These are phyloP conservation scores for Anguilla rostrata DNA, from an alignment of 2,113 vertebrate species.

Conservation along the genomic window DNA sequence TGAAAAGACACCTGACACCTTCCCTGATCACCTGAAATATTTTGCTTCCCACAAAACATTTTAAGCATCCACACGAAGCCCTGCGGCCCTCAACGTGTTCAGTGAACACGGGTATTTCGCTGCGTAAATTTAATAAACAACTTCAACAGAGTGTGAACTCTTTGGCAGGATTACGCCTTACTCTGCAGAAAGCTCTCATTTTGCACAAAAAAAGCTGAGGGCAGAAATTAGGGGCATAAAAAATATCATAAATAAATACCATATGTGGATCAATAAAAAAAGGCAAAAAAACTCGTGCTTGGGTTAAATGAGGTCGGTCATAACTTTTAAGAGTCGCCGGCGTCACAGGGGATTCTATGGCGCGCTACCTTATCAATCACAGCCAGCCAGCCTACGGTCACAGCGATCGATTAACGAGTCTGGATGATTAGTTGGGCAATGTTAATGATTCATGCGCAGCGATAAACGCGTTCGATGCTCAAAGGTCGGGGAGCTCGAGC, in stretches of 20 bases:
- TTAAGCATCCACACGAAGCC: background rate
- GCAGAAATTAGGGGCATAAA: background rate
- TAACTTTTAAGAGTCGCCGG: background rate
- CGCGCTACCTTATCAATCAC: background rate
- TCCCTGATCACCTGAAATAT: background rate
- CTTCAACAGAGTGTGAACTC: background rate
- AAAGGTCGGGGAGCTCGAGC: background rate
- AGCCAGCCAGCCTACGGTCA: background rate
- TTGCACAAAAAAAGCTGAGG: background rate
- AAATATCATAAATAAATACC: background rate
- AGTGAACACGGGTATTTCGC: background rate
- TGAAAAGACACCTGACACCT: too few relatives aligned
- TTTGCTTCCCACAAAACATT: background rate
- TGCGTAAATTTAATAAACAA: background rate
- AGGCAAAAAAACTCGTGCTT: background rate
- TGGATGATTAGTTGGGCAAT: background rate
- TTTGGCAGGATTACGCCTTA: background rate
- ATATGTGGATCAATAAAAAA: too few relatives aligned
- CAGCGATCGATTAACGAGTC: background rate
- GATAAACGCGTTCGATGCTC: background rate
- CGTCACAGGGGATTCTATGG: background rate
- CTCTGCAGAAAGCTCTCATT: background rate
- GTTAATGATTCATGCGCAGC: background rate
- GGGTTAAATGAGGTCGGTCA: background rate
- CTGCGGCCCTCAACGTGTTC: background rate